Evolutionary conservation across 2,797 vertebrate species (phyloP).

Genomic region (Austrolebias charrua): DNA sequence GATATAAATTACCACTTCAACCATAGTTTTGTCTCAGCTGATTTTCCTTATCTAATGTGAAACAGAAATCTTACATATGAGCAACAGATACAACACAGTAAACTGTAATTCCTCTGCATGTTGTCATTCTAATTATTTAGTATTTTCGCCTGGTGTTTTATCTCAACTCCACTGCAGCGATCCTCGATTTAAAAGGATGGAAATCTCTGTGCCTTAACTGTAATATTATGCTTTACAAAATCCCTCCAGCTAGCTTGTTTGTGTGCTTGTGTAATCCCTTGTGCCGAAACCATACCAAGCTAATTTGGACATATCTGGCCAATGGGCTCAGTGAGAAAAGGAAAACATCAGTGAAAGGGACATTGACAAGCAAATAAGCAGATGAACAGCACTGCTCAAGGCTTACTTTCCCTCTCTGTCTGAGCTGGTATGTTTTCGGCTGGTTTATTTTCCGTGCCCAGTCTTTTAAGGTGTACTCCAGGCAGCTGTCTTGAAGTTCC

Average conservation of each 20-base stretch:
- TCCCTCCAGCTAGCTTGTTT: conserved; percentile 48
- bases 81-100: not conserved
- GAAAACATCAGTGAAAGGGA: conserved; percentile 40
- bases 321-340: conserved; percentile 34
- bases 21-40: no score
- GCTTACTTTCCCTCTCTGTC: conserved; percentile 18
- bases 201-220: conserved; percentile 39
- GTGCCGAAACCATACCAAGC: conserved; percentile 22
- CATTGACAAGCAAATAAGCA: conserved; percentile 51
- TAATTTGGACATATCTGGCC: conserved; percentile 58
- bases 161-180: conserved; percentile 32
- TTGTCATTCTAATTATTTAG: not conserved
- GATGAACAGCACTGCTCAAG: conserved; percentile 33
- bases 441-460: conserved; percentile 19
- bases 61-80: not conserved
- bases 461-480: conserved; percentile 28
- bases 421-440: conserved; percentile 9
- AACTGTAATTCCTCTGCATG: not conserved
- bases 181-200: conserved; percentile 47
- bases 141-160: conserved; percentile 27
- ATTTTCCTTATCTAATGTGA: no score
- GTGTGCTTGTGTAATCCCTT: conserved; percentile 44
- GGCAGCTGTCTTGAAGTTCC: conserved; percentile 53
- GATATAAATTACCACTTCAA: no score
- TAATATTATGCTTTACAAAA: conserved; percentile 54